A percentile compares a stretch with the other conserved stretches of the same genome.
Conservation (phyloP, 2,797 vertebrate species). For the Gallirallus australis region DNA sequence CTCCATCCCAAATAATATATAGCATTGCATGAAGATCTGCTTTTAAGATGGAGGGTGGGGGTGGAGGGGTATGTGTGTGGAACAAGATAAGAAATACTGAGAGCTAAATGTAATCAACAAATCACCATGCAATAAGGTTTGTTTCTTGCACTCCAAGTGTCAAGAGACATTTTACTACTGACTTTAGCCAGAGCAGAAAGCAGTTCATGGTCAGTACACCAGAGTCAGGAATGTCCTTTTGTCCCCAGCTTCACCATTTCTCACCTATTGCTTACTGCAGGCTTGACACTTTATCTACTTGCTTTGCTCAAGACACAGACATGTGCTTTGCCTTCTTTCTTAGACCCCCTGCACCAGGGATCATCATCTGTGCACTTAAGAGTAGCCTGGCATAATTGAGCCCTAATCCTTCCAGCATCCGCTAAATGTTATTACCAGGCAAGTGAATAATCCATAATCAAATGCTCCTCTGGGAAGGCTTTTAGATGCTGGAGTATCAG, state of each 20-base stretch:
- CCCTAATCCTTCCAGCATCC: not conserved
- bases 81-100: not conserved
- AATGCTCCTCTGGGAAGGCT: not conserved
- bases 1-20: not conserved
- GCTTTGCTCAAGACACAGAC: not conserved
- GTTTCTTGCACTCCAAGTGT: not conserved
- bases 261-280: not conserved
- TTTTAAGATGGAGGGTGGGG: not conserved
- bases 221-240: not conserved
- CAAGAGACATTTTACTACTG: not conserved
- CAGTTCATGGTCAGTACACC: not conserved
- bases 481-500: not conserved
- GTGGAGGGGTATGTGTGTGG: too few relatives aligned
- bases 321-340: not conserved
- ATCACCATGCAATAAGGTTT: not conserved
- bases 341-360: fast-evolving
- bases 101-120: not conserved
- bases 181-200: not conserved
- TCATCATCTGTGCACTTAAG: too few relatives aligned
- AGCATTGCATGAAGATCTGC: not conserved
- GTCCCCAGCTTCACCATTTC: not conserved
- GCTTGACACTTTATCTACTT: not conserved
- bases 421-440: not conserved
- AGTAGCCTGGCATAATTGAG: not conserved
- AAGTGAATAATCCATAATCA: not conserved